These are phyloP conservation scores for Parauchenoglanis ngamensis DNA, from an alignment of 2,797 vertebrate genomes.

Conservation along the genomic window DNA sequence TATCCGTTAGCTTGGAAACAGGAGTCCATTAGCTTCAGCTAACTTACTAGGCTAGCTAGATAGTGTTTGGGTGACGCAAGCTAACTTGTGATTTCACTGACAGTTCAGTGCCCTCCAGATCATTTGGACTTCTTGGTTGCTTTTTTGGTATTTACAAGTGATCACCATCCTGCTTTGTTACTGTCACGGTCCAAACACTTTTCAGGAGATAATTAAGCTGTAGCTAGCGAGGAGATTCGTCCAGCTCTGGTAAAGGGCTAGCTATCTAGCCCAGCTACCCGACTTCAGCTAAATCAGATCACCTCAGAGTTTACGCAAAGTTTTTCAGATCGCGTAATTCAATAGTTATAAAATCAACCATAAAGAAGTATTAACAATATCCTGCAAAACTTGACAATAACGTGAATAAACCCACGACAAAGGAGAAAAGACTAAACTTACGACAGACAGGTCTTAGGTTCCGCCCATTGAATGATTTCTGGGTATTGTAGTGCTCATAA, in stretches of 20 bases:
- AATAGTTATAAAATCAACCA: not conserved
- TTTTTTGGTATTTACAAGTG: not conserved
- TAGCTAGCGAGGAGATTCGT: not conserved
- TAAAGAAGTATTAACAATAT: not conserved
- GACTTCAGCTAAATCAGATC: not conserved
- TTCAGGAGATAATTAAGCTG: not conserved
- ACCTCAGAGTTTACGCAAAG: not conserved
- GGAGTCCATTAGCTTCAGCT: not conserved
- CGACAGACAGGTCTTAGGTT: slow-evolving; percentile 30
- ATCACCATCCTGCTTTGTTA: too few species aligned
- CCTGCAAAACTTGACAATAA: not conserved
- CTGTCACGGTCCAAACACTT: slow-evolving; percentile 1
- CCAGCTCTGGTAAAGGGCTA: not conserved
- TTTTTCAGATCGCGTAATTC: not conserved
- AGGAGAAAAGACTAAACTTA: slow-evolving; percentile 52
- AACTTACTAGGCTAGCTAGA: not conserved
- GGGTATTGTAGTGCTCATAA: slow-evolving; percentile 54
- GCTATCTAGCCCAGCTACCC: not conserved
- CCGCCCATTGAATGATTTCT: slow-evolving; percentile 38
- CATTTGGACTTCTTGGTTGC: not conserved
- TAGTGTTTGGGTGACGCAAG: not conserved
- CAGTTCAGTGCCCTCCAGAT: not conserved
- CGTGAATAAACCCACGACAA: not conserved
- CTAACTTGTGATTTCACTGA: slow-evolving; percentile 27
- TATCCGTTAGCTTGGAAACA: not conserved